Conservation (phyloP, 53 echinoderm and acorn worm genomes). For the Antedon mediterranea region DNA sequence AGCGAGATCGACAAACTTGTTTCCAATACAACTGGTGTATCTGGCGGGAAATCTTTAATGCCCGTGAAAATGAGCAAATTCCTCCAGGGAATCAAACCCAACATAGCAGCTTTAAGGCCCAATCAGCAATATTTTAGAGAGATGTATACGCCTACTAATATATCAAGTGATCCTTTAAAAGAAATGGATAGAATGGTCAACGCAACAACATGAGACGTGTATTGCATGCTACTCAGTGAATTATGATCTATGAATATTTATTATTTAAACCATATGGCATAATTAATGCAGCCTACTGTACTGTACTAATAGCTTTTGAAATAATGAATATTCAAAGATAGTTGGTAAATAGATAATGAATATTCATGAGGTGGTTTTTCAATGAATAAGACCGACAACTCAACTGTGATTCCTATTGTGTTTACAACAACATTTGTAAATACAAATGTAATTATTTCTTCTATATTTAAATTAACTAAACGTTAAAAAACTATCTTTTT, state of each 20-base stretch:
- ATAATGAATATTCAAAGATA: too few species aligned
- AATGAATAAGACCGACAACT: too few species aligned
- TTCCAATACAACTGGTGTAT: slow-evolving; percentile 31
- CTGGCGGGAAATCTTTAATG: slow-evolving; percentile 12
- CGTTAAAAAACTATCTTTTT: too few species aligned
- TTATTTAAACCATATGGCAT: not conserved
- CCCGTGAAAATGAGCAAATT: slow-evolving; percentile 35
- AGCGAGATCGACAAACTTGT: slow-evolving; percentile 42
- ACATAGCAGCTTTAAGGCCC: not conserved
- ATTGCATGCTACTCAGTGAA: not conserved
- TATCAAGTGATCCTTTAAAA: slow-evolving; percentile 51
- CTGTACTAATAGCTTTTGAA: too few species aligned
- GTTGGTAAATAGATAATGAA: too few species aligned
- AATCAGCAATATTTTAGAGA: slow-evolving; percentile 8
- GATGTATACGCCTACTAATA: slow-evolving; percentile 19
- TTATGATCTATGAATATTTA: not conserved
- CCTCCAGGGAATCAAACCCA: slow-evolving; percentile 16
- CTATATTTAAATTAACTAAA: too few species aligned
- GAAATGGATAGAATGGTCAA: slow-evolving; percentile 89
- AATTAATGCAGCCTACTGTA: too few species aligned
- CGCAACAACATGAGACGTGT: slow-evolving; percentile 16
- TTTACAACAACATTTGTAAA: too few species aligned
- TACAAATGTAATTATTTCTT: too few species aligned
- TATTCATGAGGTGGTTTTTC: too few species aligned
- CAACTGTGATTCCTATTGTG: too few species aligned